A percentile compares a stretch with the other conserved stretches of the same genome.
Conservation (phyloP, 2,113 vertebrate species). For the Rhodinocichla rosea region DNA sequence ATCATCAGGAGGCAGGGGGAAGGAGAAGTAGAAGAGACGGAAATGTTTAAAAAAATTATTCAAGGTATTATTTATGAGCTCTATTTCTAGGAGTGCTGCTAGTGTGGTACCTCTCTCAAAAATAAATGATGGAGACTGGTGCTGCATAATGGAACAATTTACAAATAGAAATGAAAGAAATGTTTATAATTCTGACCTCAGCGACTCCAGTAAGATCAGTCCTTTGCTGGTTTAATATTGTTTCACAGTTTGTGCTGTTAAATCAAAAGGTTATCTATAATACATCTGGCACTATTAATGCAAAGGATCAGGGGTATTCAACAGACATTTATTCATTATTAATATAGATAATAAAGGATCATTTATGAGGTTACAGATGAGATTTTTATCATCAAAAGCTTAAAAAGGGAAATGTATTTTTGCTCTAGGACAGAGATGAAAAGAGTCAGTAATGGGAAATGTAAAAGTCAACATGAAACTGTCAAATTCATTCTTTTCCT, state of each 20-base stretch:
- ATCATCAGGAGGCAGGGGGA: conserved; percentile 31
- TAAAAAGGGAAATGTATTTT: conserved; percentile 83
- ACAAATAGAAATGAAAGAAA: conserved; percentile 60
- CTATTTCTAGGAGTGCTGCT: conserved; percentile 10
- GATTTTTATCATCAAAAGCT: conserved; percentile 85
- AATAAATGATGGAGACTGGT: conserved; percentile 16
- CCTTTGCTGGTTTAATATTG: conserved; percentile 76
- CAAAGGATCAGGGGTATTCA: conserved; percentile 78
- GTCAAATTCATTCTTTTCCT: conserved; percentile 59
- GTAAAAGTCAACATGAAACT: conserved; percentile 70
- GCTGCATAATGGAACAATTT: conserved; percentile 46
- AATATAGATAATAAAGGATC: conserved; percentile 87
- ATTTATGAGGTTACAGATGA: conserved; percentile 85
- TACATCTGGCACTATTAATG: conserved; percentile 79
- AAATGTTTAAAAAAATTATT: conserved; percentile 52
- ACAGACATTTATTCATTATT: conserved; percentile 88
- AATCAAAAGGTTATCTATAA: conserved; percentile 86
- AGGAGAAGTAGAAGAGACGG: conserved; percentile 7
- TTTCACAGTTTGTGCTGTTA: conserved; percentile 82
- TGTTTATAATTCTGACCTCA: conserved; percentile 74
- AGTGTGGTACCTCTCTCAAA: background rate
- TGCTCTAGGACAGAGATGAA: conserved; percentile 74
- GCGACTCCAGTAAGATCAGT: conserved; percentile 63
- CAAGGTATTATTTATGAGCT: conserved; percentile 59
- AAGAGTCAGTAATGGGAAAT: conserved; percentile 68